Conservation (phyloP, 2,113 vertebrate genomes). For the Dinomys branickii region DNA sequence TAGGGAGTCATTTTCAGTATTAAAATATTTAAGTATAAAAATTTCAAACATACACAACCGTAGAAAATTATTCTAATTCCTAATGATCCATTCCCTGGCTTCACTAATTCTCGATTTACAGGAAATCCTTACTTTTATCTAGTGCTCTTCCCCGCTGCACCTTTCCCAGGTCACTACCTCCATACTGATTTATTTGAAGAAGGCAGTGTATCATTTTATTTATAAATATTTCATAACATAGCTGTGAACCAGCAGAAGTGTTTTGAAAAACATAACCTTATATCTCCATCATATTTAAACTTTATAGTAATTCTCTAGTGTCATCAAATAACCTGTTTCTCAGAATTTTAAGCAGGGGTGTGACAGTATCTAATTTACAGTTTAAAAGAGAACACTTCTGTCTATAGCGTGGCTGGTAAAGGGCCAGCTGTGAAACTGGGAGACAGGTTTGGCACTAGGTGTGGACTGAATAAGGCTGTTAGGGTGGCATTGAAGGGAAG, state of each 20-base stretch:
- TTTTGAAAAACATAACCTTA: background rate
- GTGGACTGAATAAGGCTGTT: background rate
- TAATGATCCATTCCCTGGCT: background rate
- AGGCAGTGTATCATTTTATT: background rate
- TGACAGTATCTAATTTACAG: background rate
- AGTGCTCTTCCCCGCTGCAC: background rate
- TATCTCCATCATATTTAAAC: background rate
- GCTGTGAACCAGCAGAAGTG: background rate
- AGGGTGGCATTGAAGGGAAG: background rate
- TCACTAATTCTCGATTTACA: background rate
- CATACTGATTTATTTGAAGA: background rate
- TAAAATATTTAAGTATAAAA: conserved; percentile 22
- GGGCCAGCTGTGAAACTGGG: background rate
- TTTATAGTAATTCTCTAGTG: background rate
- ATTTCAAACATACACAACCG: background rate
- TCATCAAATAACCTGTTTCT: background rate
- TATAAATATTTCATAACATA: background rate
- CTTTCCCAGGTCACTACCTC: no score
- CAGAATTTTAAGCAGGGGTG: background rate
- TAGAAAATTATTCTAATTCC: background rate
- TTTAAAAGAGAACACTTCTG: background rate
- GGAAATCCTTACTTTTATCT: background rate
- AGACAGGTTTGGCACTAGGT: background rate
- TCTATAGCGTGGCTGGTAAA: background rate
- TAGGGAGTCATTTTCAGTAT: background rate